Conservation (phyloP, 2,113 vertebrate genomes). For the Salvator merianae region DNA sequence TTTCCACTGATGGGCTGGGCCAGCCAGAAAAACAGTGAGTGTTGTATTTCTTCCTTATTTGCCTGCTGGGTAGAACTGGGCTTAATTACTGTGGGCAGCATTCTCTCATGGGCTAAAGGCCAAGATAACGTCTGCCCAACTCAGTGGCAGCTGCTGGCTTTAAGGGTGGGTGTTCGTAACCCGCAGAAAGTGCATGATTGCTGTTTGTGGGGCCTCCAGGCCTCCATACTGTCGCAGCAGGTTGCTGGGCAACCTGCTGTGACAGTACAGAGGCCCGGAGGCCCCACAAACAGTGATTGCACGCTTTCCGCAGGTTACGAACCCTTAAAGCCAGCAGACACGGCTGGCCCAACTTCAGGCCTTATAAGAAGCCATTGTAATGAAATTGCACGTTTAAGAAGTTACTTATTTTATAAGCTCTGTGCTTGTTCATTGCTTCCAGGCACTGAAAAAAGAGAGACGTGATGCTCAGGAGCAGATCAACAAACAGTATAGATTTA, state of each 20-base stretch:
- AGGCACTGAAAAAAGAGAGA: conserved; percentile 51
- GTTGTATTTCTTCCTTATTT: conserved; percentile 64
- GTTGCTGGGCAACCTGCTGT: no score
- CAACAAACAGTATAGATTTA: conserved; percentile 4
- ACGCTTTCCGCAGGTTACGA: no score
- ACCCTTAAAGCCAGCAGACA: no score
- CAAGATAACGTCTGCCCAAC: conserved; percentile 66
- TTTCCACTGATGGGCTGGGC: conserved; percentile 3
- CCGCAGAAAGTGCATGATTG: no score
- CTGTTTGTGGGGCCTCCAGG: no score
- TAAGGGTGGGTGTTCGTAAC: no score
- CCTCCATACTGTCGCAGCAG: no score
- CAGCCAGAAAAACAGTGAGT: conserved; percentile 49
- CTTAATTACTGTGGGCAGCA: conserved; percentile 68
- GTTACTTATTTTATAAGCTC: conserved; percentile 77
- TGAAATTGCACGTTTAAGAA: conserved; percentile 69
- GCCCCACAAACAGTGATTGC: no score
- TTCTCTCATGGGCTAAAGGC: conserved; percentile 71
- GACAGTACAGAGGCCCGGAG: no score
- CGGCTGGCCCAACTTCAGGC: no score
- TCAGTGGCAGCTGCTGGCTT: no score
- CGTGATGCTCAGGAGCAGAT: conserved; percentile 44
- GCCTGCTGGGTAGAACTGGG: conserved; percentile 64
- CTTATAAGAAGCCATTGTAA: conserved; percentile 70
- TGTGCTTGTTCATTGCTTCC: conserved; percentile 53